These are phyloP conservation scores for Engystomops pustulosus DNA, from an alignment of 2,113 vertebrate genomes.

Conservation along the genomic window DNA sequence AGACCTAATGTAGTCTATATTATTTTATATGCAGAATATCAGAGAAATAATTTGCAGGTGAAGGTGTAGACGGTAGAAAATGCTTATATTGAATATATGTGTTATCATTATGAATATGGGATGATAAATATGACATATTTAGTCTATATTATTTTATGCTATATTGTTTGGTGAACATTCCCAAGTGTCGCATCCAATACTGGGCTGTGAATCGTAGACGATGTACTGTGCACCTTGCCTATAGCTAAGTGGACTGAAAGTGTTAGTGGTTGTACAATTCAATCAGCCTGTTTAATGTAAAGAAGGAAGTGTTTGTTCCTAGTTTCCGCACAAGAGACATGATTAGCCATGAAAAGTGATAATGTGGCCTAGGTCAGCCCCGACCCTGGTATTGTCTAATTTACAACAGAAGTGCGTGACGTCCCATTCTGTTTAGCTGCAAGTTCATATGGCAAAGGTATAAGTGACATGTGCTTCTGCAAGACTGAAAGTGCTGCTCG, in stretches of 20 bases:
- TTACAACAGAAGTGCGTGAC: conserved; percentile 24
- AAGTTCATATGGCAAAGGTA: conserved; percentile 19
- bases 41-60: too few species aligned
- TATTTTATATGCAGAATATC: neutral
- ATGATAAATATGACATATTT: neutral
- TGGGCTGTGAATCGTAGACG: neutral
- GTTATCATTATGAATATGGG: neutral
- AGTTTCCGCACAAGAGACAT: conserved; percentile 7
- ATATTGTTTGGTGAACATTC: neutral
- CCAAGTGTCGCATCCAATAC: neutral
- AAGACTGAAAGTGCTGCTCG: neutral
- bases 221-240: neutral
- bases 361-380: conserved; percentile 43
- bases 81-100: neutral
- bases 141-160: neutral
- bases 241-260: neutral
- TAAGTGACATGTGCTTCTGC: conserved; percentile 31
- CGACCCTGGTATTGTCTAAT: conserved; percentile 24
- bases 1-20: neutral
- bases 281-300: conserved; percentile 42
- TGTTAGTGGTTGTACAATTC: conserved; percentile 17
- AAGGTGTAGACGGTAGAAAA: neutral
- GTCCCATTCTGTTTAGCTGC: conserved; percentile 27
- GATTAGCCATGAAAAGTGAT: conserved; percentile 52
- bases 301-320: conserved; percentile 14